Evolutionary conservation across 2,797 vertebrate species (phyloP).

Genomic region (Psittacula derbiana): DNA sequence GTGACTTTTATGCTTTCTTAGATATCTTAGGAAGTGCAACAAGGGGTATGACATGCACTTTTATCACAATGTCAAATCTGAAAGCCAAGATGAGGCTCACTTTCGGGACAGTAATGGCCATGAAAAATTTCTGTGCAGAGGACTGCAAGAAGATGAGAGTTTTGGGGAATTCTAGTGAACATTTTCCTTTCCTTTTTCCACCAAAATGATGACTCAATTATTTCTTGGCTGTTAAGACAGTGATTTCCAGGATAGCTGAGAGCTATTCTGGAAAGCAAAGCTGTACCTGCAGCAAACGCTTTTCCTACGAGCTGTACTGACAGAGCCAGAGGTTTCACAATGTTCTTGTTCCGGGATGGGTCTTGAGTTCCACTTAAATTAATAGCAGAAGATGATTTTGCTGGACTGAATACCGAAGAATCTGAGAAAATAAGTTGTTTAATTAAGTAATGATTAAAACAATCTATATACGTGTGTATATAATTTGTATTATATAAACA

Average conservation of each 20-base stretch:
- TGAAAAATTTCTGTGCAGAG: neutral
- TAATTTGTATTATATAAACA: neutral
- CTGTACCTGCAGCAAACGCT: constrained; percentile 86
- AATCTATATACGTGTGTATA: neutral
- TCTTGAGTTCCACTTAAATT: constrained; percentile 88
- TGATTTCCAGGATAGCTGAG: neutral
- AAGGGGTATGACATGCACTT: neutral
- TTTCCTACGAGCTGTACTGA: constrained; percentile 86
- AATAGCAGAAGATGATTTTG: constrained; percentile 78
- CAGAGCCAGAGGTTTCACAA: constrained; percentile 88
- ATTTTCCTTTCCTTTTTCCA: neutral
- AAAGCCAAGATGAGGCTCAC: neutral
- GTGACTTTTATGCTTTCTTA: neutral
- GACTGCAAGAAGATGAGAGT: neutral
- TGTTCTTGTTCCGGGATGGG: constrained; percentile 80
- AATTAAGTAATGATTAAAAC: constrained; percentile 3
- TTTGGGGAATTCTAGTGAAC: neutral
- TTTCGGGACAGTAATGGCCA: neutral
- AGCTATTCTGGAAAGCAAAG: constrained; percentile 18
- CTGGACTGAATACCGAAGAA: constrained; percentile 82
- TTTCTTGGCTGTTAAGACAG: neutral
- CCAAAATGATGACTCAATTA: neutral
- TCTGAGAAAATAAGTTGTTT: constrained; percentile 78
- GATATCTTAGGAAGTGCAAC: neutral
- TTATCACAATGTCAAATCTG: neutral